Evolutionary conservation across 2,888 invertebrate species (phyloP), one percentile per base, ranked within the genome.

Genomic region (Philaethria dido): DNA sequence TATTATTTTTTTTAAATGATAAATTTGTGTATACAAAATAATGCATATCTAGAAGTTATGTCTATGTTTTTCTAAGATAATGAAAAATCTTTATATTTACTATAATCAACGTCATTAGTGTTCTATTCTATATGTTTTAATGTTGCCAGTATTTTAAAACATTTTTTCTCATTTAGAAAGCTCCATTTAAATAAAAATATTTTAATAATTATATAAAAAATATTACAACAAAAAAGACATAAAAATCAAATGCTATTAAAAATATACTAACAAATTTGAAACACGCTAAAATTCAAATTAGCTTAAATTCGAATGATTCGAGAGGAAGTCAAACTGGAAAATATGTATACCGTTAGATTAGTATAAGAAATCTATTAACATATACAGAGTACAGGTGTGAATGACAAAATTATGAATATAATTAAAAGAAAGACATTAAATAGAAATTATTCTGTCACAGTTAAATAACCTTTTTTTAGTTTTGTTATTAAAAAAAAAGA

Each of bases 251-350:
- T 25, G n/a, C 20, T 22, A 39, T 39, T 33, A 4, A 39, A 22
- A 18, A n/a, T n/a, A n/a, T 9, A 25, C 20, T n/a, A n/a, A n/a
- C n/a, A n/a, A n/a, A 55, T 55, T 22, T 9, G 6, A 39, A 39
- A 4, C 11, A n/a, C n/a, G n/a, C n/a, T 14, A 50, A 25, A 42
- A 42, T 33, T 52, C 8, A 54, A 50, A 42, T 63, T 13, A 44
- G 9, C 14, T 18, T 8, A 48, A 8, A 20, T 42, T n/a, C 16
- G 29, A 11, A 42, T 25, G 25, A 42, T 57, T 57, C 42, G 57
- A 25, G 16, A 57, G 42, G 57, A 57, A 57, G 57, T 42, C 57
- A 57, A 57, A 57, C 57, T 57, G 42, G 57, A 57, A 42, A 42
- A 25, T 11, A 22, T 42, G n/a, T 42, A 25, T 42, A 57, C 57